These are phyloP conservation scores for Erebia palarica DNA, from an alignment of 2,888 invertebrate genomes.

Conservation along the genomic window DNA sequence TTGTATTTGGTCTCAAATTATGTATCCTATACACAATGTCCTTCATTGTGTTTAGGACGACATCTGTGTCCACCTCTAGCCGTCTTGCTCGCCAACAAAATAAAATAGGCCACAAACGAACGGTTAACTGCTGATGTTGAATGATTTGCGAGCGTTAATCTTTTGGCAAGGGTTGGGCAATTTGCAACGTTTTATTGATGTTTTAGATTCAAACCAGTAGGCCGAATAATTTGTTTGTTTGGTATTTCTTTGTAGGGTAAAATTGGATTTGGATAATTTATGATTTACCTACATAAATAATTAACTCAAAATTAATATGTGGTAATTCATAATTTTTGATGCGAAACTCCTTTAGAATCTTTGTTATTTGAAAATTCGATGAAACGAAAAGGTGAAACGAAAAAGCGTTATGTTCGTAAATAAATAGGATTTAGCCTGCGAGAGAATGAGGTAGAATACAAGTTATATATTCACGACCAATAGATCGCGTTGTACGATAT, in stretches of 20 bases:
- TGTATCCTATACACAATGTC: too few relatives aligned
- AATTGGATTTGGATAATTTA: background rate
- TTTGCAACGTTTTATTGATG: slow-evolving; percentile 7
- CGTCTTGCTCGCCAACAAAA: background rate
- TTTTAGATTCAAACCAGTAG: slow-evolving; percentile 2
- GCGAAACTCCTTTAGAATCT: too few relatives aligned
- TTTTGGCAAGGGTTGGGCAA: slow-evolving; percentile 4
- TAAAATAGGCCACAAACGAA: slow-evolving; percentile 12
- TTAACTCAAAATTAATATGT: too few relatives aligned
- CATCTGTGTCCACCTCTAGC: background rate
- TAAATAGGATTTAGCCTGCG: too few relatives aligned
- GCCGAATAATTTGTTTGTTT: background rate
- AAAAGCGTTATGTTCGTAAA: too few relatives aligned
- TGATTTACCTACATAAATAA: background rate
- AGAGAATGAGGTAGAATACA: too few relatives aligned
- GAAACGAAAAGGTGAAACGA: too few relatives aligned
- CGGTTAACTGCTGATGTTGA: slow-evolving; percentile 15
- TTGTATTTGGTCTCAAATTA: too few relatives aligned
- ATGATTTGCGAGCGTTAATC: slow-evolving; percentile 8
- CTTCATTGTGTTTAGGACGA: background rate
- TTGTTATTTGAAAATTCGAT: too few relatives aligned
- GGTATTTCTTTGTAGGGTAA: background rate
- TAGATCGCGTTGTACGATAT: too few relatives aligned
- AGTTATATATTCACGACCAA: too few relatives aligned
- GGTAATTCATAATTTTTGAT: too few relatives aligned